phyloP scores from a whole-genome alignment of 2,113 vertebrate species.

The Calidris pugnax region DNA sequence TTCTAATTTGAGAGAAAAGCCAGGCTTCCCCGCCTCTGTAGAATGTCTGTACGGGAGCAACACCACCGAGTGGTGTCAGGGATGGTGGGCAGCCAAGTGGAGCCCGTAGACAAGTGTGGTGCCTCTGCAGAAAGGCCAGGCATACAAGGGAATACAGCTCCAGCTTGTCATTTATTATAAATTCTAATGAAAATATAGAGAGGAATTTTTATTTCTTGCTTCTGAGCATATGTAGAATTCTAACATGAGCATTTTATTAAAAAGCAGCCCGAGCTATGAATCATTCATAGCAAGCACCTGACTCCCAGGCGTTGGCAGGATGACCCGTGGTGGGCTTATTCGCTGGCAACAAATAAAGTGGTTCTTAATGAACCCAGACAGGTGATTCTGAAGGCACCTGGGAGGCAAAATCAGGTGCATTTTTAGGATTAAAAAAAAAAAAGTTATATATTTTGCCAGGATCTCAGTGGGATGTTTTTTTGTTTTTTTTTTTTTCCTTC shows the following conservation, averaged over 20 bases:
- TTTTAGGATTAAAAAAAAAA: conserved; percentile 19
- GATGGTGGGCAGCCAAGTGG: neutral
- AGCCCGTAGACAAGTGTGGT: neutral
- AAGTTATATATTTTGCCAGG: conserved; percentile 50
- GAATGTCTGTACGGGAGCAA: neutral
- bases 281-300: conserved; percentile 28
- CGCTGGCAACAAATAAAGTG: conserved; percentile 56
- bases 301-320: conserved; percentile 31
- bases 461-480: neutral
- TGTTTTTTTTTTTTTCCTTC: neutral
- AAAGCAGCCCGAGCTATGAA: neutral
- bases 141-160: neutral
- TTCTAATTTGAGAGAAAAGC: neutral
- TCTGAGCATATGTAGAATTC: conserved; percentile 32
- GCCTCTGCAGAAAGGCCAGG: neutral
- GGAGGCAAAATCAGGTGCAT: conserved; percentile 29
- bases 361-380: conserved; percentile 55
- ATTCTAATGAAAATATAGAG: conserved; percentile 34
- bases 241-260: conserved; percentile 1
- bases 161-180: neutral
- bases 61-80: neutral
- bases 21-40: neutral
- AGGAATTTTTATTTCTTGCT: conserved; percentile 18
- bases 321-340: conserved; percentile 53
- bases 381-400: conserved; percentile 46